Conservation (phyloP, 1,140 invertebrate genomes). For the Trissolcus basalis region DNA sequence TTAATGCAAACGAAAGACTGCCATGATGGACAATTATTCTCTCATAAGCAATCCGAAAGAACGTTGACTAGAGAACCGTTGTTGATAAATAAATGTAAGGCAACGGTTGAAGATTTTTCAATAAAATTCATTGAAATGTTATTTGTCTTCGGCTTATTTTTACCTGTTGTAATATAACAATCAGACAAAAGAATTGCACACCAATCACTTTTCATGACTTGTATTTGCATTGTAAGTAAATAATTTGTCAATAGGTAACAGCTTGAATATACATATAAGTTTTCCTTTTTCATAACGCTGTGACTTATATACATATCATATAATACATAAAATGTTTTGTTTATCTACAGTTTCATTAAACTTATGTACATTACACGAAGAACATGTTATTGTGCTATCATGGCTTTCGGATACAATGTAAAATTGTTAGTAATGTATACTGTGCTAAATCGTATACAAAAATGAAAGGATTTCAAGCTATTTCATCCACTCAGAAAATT, state of each 20-base stretch:
- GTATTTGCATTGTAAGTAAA: neutral
- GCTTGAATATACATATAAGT: neutral
- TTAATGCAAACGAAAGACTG: too few species aligned
- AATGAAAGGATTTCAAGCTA: neutral
- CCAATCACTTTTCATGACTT: too few species aligned
- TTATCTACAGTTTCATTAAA: neutral
- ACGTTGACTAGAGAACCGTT: too few species aligned
- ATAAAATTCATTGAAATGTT: too few species aligned
- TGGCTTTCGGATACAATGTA: conserved; percentile 1
- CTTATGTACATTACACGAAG: conserved; percentile 9
- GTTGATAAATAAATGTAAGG: too few species aligned
- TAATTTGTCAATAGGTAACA: neutral
- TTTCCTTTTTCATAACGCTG: conserved; percentile 9
- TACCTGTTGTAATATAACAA: too few species aligned
- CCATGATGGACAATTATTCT: too few species aligned
- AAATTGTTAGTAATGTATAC: neutral
- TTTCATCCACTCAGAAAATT: too few species aligned
- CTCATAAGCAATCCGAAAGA: too few species aligned
- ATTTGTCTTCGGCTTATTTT: too few species aligned
- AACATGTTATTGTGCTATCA: neutral
- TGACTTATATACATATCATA: conserved; percentile 16
- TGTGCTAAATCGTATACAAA: neutral
- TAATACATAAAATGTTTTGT: conserved; percentile 3
- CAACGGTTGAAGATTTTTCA: too few species aligned
- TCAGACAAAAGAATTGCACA: too few species aligned